A percentile compares a stretch with the other conserved stretches of the same genome.
phyloP scores from a whole-genome alignment of 1,140 invertebrate species.

The Bombyx mandarina region DNA sequence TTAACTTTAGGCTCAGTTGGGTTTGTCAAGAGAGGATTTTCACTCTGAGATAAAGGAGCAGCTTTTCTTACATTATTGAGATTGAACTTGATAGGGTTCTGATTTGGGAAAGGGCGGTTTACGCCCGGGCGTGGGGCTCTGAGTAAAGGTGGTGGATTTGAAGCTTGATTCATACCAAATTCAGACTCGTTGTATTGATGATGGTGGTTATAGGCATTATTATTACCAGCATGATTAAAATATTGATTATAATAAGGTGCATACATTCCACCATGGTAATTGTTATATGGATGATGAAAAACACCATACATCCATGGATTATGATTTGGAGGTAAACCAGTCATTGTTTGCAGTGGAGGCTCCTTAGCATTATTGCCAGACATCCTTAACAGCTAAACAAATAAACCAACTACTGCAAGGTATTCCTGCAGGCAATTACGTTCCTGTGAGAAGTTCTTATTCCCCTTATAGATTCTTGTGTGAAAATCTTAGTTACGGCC shows the following conservation, averaged over 20 bases:
- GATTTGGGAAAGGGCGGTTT: constrained; percentile 61
- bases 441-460: too few relatives aligned
- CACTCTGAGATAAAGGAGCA: constrained; percentile 59
- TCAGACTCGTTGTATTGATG: constrained; percentile 44
- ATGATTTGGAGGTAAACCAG: constrained; percentile 50
- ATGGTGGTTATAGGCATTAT: constrained; percentile 36
- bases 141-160: constrained; percentile 62
- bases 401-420: not conserved
- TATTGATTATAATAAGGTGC: constrained; percentile 61
- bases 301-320: constrained; percentile 62
- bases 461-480: too few relatives aligned
- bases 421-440: not conserved
- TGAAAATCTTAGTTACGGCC: too few relatives aligned
- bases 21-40: constrained; percentile 63
- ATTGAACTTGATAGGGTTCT: constrained; percentile 73
- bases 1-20: constrained; percentile 80
- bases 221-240: constrained; percentile 53
- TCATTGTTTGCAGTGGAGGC: constrained; percentile 61
- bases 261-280: constrained; percentile 55
- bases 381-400: constrained; percentile 24
- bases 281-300: constrained; percentile 59
- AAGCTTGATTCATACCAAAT: constrained; percentile 45
- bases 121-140: constrained; percentile 53
- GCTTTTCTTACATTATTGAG: constrained; percentile 69
- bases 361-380: constrained; percentile 56